These are phyloP conservation scores for Cercopithecus petaurista DNA, from an alignment of 2,797 vertebrate species.

Conservation along the genomic window DNA sequence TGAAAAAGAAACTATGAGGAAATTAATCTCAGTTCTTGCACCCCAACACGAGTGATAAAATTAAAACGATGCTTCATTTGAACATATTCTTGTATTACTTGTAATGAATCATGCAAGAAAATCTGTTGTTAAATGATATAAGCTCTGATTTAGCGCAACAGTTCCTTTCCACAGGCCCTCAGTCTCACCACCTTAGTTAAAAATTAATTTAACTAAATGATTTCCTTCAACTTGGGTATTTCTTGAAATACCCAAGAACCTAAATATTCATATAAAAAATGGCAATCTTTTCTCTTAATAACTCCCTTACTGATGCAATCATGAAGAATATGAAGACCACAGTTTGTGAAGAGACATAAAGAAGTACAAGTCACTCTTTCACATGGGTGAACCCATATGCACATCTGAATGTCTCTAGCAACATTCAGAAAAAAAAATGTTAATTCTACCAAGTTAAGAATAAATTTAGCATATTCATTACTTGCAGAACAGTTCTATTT, in stretches of 20 bases:
- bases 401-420: neutral
- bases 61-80: neutral
- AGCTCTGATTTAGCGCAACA: neutral
- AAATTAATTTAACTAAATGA: neutral
- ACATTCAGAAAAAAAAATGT: neutral
- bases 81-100: neutral
- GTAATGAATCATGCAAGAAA: neutral
- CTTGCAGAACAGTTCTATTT: neutral
- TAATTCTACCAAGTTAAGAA: neutral
- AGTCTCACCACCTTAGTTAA: neutral
- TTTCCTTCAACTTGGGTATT: neutral
- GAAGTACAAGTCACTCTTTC: neutral
- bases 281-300: neutral
- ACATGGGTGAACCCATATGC: neutral
- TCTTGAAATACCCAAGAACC: neutral
- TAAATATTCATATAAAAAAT: neutral
- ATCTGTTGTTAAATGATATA: neutral
- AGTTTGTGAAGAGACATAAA: neutral
- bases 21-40: conserved; percentile 22
- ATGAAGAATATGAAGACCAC: neutral
- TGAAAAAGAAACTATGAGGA: neutral
- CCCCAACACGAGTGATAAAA: neutral
- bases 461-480: neutral
- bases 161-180: neutral
- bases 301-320: neutral